These are phyloP conservation scores for Varecia variegata DNA, from an alignment of 2,797 vertebrate genomes.

Conservation along the genomic window DNA sequence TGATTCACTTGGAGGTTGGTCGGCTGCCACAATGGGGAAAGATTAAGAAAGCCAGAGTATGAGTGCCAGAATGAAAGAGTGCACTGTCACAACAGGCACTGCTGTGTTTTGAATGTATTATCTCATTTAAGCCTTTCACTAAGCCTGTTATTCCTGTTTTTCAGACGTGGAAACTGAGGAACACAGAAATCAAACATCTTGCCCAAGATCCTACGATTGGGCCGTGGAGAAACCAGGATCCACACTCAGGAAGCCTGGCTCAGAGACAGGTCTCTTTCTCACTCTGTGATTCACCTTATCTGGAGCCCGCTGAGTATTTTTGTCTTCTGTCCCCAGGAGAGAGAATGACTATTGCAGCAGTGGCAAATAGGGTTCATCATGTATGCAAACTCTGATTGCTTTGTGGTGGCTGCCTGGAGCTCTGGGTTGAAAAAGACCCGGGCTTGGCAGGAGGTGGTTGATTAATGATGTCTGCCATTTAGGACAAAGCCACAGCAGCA, in stretches of 20 bases:
- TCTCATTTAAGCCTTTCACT: not conserved
- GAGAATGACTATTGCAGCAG: not conserved
- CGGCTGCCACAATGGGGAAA: not conserved
- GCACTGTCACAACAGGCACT: not conserved
- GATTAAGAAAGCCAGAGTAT: not conserved
- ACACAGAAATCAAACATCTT: not conserved
- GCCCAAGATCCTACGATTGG: not conserved
- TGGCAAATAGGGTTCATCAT: not conserved
- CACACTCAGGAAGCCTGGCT: not conserved
- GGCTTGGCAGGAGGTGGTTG: not conserved
- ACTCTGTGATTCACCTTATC: not conserved
- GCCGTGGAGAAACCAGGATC: not conserved
- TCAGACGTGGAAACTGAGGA: not conserved
- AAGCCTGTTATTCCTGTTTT: not conserved
- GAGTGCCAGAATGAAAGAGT: not conserved
- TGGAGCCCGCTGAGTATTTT: not conserved
- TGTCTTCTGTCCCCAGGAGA: constrained; percentile 21
- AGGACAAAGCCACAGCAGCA: not conserved
- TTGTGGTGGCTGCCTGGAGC: constrained; percentile 14
- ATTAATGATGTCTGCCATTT: constrained; percentile 11
- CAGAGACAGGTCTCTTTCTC: not conserved
- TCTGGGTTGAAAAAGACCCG: not conserved
- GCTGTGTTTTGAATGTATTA: not conserved
- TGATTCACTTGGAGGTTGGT: not conserved
- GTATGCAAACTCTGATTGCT: constrained; percentile 36